phyloP scores from a whole-genome alignment of 2,888 invertebrate species.

The Arge pagana region DNA sequence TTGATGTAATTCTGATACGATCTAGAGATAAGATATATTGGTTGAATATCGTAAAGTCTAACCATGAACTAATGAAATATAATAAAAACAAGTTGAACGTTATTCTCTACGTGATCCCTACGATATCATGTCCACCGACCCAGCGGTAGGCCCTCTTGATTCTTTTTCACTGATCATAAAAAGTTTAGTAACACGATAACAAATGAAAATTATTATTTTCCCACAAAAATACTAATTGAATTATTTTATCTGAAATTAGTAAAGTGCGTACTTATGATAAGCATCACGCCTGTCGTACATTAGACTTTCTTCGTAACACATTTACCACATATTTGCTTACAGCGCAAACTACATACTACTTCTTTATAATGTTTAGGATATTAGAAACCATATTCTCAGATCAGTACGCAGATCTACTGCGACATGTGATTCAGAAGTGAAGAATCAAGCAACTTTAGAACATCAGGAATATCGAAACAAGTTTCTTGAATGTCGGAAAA shows the following conservation, averaged over 20 bases:
- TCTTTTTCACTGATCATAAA: background rate
- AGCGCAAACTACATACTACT: background rate
- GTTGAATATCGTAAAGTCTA: slow-evolving; percentile 4
- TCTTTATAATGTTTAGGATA: background rate
- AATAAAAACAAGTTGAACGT: slow-evolving; percentile 5
- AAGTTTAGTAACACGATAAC: background rate
- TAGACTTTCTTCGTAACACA: too few species aligned
- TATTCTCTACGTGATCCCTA: background rate
- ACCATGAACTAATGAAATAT: background rate
- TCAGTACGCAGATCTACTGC: slow-evolving; percentile 5
- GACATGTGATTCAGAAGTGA: background rate
- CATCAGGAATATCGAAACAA: slow-evolving; percentile 7
- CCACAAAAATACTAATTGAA: too few species aligned
- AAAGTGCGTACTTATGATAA: too few species aligned
- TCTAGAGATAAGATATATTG: slow-evolving; percentile 12
- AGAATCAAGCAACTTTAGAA: background rate
- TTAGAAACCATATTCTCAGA: background rate
- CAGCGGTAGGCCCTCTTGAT: slow-evolving; percentile 1
- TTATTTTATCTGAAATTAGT: too few species aligned
- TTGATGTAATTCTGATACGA: background rate
- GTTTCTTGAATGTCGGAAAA: slow-evolving; percentile 10
- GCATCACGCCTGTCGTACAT: too few species aligned
- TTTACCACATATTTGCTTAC: too few species aligned
- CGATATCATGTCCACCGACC: slow-evolving; percentile 5
- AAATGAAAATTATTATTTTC: background rate